Evolutionary conservation across 2,113 vertebrate species (phyloP), one percentile per base, ranked within the genome.

Genomic region (Ictalurus punctatus): DNA sequence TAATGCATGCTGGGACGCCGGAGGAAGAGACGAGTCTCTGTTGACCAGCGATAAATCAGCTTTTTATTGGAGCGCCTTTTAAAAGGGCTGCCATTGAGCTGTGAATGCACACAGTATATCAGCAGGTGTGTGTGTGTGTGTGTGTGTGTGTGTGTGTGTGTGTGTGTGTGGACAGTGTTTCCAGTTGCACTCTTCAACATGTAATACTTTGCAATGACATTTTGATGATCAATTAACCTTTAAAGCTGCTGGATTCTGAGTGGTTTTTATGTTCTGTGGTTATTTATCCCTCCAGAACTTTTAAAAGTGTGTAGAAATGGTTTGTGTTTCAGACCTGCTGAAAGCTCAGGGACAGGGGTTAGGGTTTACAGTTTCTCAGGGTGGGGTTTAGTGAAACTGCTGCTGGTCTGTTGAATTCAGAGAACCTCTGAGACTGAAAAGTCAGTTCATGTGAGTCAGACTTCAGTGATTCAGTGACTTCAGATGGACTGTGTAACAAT

Each of bases 151-250:
- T 59, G 71, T n/a, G n/a, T n/a, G n/a, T n/a, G n/a, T n/a, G n/a
- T 88, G 80, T 56, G 30, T 63, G 69, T 48, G 44, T 86, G n/a
- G 54, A 56, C 54, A 56, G 90, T 7, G 23, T 48, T 25, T 14
- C 21, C 73, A 76, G 21, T 76, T 48, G 73, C 37, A 25, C 21
- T 21, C 74, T 14, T 56, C 12, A 56, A 81, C 30, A 61, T 83
- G n/a, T 83, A 37, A 59, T 89, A 88, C 80, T 90, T 90, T 87
- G 79, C 93, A 89, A 88, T 94, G 93, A 93, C 93, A 94, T 94
- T 94, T 92, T 90, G 90, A 58, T 90, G 92, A 94, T 95, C 91
- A 93, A 95, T 94, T 91, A 44, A 61, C 86, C 90, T 54, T 54
- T 56, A 65, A 37, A 34, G 52, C 71, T 14, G 1, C 52, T 30